Evolutionary conservation across 2,113 vertebrate genomes (phyloP).

Genomic region (Brachionichthys hirsutus): DNA sequence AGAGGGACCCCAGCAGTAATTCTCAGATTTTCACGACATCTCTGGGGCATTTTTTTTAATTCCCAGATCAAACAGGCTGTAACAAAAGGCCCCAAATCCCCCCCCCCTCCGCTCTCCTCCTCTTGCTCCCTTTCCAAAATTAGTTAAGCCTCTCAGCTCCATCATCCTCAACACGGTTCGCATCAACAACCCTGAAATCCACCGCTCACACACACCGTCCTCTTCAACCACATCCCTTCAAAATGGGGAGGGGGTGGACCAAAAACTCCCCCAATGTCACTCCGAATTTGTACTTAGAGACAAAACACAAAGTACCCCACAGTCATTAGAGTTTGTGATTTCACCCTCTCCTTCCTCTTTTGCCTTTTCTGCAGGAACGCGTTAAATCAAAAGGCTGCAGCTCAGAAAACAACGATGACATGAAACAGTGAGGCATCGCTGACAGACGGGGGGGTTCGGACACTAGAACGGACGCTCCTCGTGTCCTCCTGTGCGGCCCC

Average conservation of each 20-base stretch:
- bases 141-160: constrained; percentile 81
- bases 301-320: constrained; percentile 51
- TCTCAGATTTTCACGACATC: constrained; percentile 72
- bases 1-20: constrained; percentile 63
- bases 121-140: constrained; percentile 76
- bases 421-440: constrained; percentile 18
- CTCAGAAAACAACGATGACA: neutral
- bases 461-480: constrained; percentile 27
- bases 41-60: constrained; percentile 67
- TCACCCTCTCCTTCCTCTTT: constrained; percentile 26
- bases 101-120: constrained; percentile 61
- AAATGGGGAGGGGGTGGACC: neutral
- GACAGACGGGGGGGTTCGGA: constrained; percentile 52
- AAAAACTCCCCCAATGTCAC: constrained; percentile 55
- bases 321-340: constrained; percentile 43
- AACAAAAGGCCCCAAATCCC: constrained; percentile 76
- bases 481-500: constrained; percentile 50
- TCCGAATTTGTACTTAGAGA: constrained; percentile 66
- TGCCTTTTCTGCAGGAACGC: constrained; percentile 34
- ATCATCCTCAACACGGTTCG: constrained; percentile 75
- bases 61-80: constrained; percentile 78
- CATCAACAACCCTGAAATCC: constrained; percentile 71
- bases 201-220: constrained; percentile 26
- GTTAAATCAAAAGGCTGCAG: constrained; percentile 32
- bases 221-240: constrained; percentile 26